Evolutionary conservation across 2,113 vertebrate species (phyloP), one percentile per base, ranked within the genome.

Genomic region (Cnemophilus loriae): DNA sequence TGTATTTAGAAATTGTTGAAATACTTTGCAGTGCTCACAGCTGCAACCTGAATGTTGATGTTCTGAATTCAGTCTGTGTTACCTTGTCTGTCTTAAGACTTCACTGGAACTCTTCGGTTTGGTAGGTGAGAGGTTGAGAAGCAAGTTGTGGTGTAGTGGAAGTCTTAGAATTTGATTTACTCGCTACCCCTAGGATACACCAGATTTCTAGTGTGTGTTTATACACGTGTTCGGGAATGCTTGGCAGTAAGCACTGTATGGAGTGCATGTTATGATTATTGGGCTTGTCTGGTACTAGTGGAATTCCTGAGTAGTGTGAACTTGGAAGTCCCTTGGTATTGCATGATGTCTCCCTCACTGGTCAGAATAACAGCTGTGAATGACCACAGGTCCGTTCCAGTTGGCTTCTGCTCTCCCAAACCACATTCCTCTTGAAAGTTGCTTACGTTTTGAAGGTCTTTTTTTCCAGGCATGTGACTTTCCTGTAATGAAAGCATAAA

Each of bases 401-500:
- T 37, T 89, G 68, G 37, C 23, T 84, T 86, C 39, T 86, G 16
- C 33, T 94, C 69, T 94, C 56, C 83, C 52, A 87, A 64, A 78
- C 8, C 20, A 24, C 21, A 41, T 92, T 91, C 49, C 65, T 84
- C n/a, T 67, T 37, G 50, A 61, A 44, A 84, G 41, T 0, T 56
- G 90, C 52, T 86, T 86, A 74, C 8, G 1, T 55, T 90, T 89
- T 60, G 61, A 73, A 90, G 63, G n/a, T 44, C 4, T 49, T 47
- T 79, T 84, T 84, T 79, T 69, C 47, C 71, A 93, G 73, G 37
- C 73, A 41, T 82, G 69, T 73, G 55, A 70, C 84, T 84, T 96
- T 92, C 90, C 90, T 96, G 94, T 95, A 96, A 96, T 84, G 83
- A 94, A 95, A 94, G 57, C 83, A 2, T 42, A 74, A 80, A 9